Conservation (phyloP, 2,113 vertebrate species). For the Aegithalos caudatus region DNA sequence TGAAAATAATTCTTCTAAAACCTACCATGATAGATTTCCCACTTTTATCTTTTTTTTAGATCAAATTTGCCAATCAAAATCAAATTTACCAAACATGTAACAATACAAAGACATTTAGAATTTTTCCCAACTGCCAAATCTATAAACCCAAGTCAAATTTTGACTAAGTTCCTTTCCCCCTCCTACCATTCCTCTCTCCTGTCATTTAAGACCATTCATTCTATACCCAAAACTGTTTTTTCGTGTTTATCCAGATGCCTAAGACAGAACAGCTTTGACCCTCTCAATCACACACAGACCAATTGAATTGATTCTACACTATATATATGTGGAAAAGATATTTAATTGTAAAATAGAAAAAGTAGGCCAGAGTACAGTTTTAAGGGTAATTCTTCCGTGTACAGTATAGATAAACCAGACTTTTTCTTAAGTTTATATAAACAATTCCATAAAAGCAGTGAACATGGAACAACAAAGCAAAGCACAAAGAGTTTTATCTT, state of each 20-base stretch:
- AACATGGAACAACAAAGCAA: slow-evolving; percentile 73
- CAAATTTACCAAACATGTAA: not conserved
- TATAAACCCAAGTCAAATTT: not conserved
- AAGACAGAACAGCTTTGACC: not conserved
- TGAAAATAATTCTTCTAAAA: not conserved
- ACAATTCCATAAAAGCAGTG: slow-evolving; percentile 79
- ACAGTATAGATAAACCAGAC: slow-evolving; percentile 75
- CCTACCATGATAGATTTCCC: not conserved
- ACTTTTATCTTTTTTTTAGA: not conserved
- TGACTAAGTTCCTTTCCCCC: not conserved
- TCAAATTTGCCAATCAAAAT: not conserved
- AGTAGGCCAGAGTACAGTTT: slow-evolving; percentile 82
- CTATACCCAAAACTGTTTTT: not conserved
- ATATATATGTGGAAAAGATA: slow-evolving; percentile 80
- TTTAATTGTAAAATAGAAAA: slow-evolving; percentile 87
- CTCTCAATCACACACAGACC: not conserved
- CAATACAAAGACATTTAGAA: not conserved
- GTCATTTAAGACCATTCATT: not conserved
- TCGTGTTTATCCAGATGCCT: not conserved
- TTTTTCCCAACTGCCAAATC: not conserved
- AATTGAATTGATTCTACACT: slow-evolving; percentile 54
- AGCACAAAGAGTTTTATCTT: slow-evolving; percentile 70
- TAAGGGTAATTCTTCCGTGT: slow-evolving; percentile 76
- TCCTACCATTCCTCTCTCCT: not conserved
- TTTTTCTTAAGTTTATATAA: slow-evolving; percentile 69